Base-by-base conservation (phyloP, 2,113 vertebrate species). In the Mystacornis crossleyi region DNA sequence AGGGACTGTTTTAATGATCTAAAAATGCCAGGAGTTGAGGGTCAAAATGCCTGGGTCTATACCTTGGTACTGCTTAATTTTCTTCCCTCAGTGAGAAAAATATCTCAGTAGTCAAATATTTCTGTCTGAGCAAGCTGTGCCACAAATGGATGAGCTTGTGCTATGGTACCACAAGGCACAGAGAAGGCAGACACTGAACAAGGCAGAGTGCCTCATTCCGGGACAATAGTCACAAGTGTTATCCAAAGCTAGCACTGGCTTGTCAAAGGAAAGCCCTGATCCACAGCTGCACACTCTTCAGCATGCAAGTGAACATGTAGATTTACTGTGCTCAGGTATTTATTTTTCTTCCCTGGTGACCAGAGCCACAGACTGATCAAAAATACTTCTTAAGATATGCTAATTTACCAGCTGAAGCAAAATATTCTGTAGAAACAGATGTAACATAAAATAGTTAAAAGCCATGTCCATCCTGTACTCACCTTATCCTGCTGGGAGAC, bases 251-350 rank as follows among this genome's bases (percentile, higher is more conserved):
- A 50, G 13, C 45, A 8, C 12, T 31, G 50, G 14, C 9, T 81
- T 73, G 14, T 47, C 74, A 61, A 42, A 65, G 33, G 50, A 88
- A 40, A 81, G 9, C 55, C n/a, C 23, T 81, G 74, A 47, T n/a
- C 15, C 1, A 0, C 28, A 50, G 12, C 4, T 81, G 29, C 48
- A 64, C 6, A 3, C 7, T 23, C 29, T 28, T 43, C 2, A 4
- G 14, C 28, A 60, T 2, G 0, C 10, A 42, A n/a, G 8, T 24
- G 40, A 69, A 65, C 23, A 38, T 51, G 23, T 18, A 62, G 18
- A 13, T 36, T 65, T 1, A 0, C 18, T 51, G 9, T 9, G 2
- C 43, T 89, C 21, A 45, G 42, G 51, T 82, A 31, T 70, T 67
- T 65, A 12, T 6, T 9, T 73, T 74, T 53, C 55, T 61, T 33